Base-by-base conservation (phyloP, 1,140 invertebrate genomes). In the Odontomachus brunneus region DNA sequence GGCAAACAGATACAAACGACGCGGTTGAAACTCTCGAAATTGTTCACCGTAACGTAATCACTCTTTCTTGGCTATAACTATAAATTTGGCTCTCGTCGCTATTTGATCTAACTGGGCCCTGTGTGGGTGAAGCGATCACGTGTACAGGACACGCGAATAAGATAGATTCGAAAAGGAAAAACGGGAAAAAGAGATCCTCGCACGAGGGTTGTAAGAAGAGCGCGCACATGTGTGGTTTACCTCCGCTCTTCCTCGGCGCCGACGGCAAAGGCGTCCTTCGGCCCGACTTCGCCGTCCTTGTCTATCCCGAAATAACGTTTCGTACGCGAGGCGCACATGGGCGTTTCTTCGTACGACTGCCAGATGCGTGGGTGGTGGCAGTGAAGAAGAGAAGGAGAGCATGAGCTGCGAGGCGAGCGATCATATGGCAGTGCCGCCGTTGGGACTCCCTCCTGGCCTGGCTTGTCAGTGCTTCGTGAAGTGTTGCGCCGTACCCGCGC, bases 351-450 rank as follows among this genome's bases (percentile, higher is more conserved):
- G 84, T 87, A 75, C 75, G 49, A 82, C 60, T 84, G 90, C 92
- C 91, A 92, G 90, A 92, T 93, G 92, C 90, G 92, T 92, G 91
- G 92, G 92, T 93, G 90, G 90, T 89, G 87, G 87, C 75, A 86
- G 71, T 81, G 74, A 84, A 82, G 69, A 85, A 88, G 88, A 91
- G 91, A 91, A 92, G 90, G 90, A 92, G 91, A 89, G 82, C 85
- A 81, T 80, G 89, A 88, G 60, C 86, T 73, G 78, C 69, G 89
- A 87, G n/a, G 26, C 59, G 4, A 63, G 60, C 84, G 87, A 89
- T 92, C 91, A 91, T 90, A 92, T 92, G 92, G 91, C 88, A 89
- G 89, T 87, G 80, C 83, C 76, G 80, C 85, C 65, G 75, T 71
- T 44, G 51, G 85, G 82, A 19, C 85, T 91, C 78, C 86, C 89